Evolutionary conservation across 2,797 vertebrate genomes (phyloP), one percentile per base, ranked within the genome.

Genomic region (Garrulus glandarius): DNA sequence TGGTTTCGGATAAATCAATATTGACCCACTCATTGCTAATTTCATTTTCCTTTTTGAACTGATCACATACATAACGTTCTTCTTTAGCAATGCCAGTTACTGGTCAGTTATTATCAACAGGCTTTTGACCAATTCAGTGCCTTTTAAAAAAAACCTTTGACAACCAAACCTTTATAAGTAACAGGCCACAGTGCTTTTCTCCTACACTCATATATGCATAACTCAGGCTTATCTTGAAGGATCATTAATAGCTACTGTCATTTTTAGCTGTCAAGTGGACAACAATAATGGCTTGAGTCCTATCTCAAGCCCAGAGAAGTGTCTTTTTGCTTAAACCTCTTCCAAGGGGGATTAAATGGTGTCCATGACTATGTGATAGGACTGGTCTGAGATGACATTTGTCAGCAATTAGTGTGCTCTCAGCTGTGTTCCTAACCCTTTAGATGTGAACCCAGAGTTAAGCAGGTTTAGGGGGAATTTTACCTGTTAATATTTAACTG

Each of bases 331-430:
- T 87, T 85, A 83, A 77, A 64, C 41, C 18, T 84, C 44, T 83
- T 86, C 67, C 29, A 23, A 6, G 56, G 39, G 12, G 24, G 17
- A 85, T 69, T 83, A 80, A 89, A 77, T 90, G 0, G 63, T 86
- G 44, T 47, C 85, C 53, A 68, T 84, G 77, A 15, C 29, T 85
- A 14, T 37, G 61, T 74, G 83, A 67, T 9, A 63, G n/a, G 53
- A 52, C 47, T 78, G 41, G 20, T 50, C 32, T 52, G 67, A 64
- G 76, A 71, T 71, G 72, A 53, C 61, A 78, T 74, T 92, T 93
- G 64, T 78, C 88, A 94, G 65, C 76, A 95, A 85, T 94, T 85
- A 80, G 53, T 67, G 64, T 59, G 27, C 67, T 76, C 30, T 87
- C 63, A 59, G 71, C 47, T 87, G 39, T 15, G 32, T 74, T 80